phyloP scores from a whole-genome alignment of 2,888 invertebrate species.

The Acleris holmiana region DNA sequence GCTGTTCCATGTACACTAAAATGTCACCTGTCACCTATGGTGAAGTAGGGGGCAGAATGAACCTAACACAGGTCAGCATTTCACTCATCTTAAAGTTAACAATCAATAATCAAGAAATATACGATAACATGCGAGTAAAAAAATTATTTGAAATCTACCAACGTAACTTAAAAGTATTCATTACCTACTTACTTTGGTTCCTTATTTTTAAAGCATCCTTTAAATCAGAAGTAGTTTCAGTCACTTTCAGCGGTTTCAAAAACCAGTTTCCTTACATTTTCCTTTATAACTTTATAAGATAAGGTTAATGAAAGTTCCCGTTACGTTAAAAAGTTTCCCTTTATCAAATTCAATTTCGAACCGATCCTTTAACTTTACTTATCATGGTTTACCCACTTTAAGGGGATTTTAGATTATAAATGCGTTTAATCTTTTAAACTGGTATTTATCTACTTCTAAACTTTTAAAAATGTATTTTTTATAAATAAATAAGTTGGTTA shows the following conservation, averaged over 20 bases:
- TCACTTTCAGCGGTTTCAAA: neutral
- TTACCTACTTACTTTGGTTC: too few species aligned
- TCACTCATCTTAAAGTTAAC: too few species aligned
- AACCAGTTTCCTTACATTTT: slow-evolving; percentile 13
- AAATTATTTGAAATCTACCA: too few species aligned
- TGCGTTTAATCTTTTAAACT: slow-evolving; percentile 10
- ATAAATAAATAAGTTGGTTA: too few species aligned
- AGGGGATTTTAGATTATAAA: slow-evolving; percentile 2
- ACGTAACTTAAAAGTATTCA: neutral
- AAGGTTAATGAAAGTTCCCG: slow-evolving; percentile 22
- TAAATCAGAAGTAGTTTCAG: neutral
- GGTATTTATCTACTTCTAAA: slow-evolving; percentile 1
- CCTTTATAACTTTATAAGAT: slow-evolving; percentile 13
- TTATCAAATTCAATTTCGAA: slow-evolving; percentile 25
- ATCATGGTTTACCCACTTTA: slow-evolving; percentile 6
- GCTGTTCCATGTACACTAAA: too few species aligned
- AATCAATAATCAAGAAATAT: too few species aligned
- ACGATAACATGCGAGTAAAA: too few species aligned
- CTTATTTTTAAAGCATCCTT: too few species aligned
- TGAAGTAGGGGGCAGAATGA: too few species aligned
- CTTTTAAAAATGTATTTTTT: neutral
- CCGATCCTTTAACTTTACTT: slow-evolving; percentile 18
- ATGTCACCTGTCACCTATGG: too few species aligned
- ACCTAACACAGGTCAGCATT: too few species aligned
- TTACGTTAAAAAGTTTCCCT: slow-evolving; percentile 9